These are phyloP conservation scores for Telenomus remus DNA, from an alignment of 1,140 invertebrate genomes.

Conservation along the genomic window DNA sequence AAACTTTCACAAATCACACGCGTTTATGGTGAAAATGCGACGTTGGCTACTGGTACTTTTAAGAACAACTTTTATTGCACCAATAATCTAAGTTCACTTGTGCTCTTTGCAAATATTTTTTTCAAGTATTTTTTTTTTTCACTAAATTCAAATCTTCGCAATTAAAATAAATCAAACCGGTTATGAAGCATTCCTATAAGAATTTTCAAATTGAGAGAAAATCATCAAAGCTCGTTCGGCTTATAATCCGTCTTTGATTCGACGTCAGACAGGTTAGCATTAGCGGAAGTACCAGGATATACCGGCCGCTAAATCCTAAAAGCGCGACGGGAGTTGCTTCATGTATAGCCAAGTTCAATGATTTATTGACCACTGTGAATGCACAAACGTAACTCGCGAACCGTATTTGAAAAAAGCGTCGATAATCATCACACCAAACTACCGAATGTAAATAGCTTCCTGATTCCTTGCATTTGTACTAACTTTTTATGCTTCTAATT, in stretches of 20 bases:
- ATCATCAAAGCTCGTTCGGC: too few species aligned
- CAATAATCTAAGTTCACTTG: too few species aligned
- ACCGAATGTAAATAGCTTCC: constrained; percentile 61
- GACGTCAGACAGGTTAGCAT: neutral
- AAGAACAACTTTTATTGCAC: too few species aligned
- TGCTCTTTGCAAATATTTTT: too few species aligned
- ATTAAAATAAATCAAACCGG: too few species aligned
- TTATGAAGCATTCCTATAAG: too few species aligned
- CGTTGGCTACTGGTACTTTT: neutral
- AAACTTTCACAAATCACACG: constrained; percentile 50
- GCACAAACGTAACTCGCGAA: constrained; percentile 25
- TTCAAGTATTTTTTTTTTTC: too few species aligned
- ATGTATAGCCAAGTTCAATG: constrained; percentile 14
- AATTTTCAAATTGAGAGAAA: constrained; percentile 18
- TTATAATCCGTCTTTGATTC: too few species aligned
- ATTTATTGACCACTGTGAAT: constrained; percentile 40
- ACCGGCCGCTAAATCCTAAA: too few species aligned
- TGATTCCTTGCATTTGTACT: constrained; percentile 38
- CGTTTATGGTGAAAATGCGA: constrained; percentile 1
- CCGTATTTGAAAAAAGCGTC: constrained; percentile 29
- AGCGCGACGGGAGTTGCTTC: constrained; percentile 14
- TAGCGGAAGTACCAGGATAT: too few species aligned
- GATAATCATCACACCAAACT: constrained; percentile 53
- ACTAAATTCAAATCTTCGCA: too few species aligned
- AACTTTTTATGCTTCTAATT: constrained; percentile 32